Evolutionary conservation across 2,797 vertebrate genomes (phyloP), one percentile per base, ranked within the genome.

Genomic region (Heteromormyrus szaboi): DNA sequence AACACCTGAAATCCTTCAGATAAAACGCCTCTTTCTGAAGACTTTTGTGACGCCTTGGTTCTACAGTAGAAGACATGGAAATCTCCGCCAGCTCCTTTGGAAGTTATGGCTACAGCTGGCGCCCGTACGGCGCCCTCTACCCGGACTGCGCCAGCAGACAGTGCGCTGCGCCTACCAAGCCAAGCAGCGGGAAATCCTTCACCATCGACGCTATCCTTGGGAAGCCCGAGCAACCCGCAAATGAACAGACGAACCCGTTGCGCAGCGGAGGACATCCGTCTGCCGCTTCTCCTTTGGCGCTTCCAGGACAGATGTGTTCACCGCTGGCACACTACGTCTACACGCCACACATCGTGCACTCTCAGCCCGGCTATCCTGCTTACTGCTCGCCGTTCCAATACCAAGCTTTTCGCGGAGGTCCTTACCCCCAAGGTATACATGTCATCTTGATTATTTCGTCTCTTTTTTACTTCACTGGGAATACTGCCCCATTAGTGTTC

Each of bases 201-300:
- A 96, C 96, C 2, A 96, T 97, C 37, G 97, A 98, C 7, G 96
- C 97, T 62, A 93, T 97, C 87, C 96, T 98, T 48, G 95, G 96
- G 8, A 96, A 93, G 68, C 94, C 97, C 0, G 94, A 95, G 12
- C 93, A 93, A 0, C 7, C 51, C 0, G 84, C 65, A 88, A 86
- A 72, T 86, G 92, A 90, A n/a, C 91, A 91, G 88, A 89, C 88
- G 1, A 93, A 90, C 59, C 89, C 89, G 0, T 3, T 89, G 62
- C 92, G 88, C 0, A 89, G 90, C 72, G 91, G 90, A 54, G 85
- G 92, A 50, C 94, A 93, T 85, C 93, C 91, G 1, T 93, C 88
- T 14, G 89, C 90, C 50, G 87, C 90, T 6, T 79, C 91, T 0
- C 89, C 91, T 0, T 72, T 91, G 53, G 90, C 90, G 1, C 90